Conservation (phyloP, 1,140 invertebrate species). For the Eupristina koningsbergeri region DNA sequence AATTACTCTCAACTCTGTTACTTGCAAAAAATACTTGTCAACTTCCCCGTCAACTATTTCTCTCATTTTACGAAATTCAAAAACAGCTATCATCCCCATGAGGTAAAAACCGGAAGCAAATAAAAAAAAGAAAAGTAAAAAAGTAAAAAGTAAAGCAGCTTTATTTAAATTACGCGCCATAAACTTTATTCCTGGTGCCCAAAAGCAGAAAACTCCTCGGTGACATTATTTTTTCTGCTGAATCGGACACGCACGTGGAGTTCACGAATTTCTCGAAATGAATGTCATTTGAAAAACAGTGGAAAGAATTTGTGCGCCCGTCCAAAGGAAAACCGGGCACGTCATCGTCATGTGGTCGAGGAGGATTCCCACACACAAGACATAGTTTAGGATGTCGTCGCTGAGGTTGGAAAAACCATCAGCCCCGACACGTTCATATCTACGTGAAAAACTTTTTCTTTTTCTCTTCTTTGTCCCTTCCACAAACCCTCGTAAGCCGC, state of each 20-base stretch:
- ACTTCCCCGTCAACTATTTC: neutral
- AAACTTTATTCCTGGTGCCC: conserved; percentile 12
- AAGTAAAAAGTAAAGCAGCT: neutral
- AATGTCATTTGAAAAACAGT: neutral
- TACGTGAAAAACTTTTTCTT: neutral
- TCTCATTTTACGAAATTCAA: neutral
- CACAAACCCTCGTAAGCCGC: too few relatives aligned
- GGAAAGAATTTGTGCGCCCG: neutral
- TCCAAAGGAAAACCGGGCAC: neutral
- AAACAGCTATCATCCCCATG: neutral
- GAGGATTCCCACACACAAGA: neutral
- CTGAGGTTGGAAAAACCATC: too few relatives aligned
- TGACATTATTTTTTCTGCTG: conserved; percentile 19
- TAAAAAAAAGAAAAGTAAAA: neutral
- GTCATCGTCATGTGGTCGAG: neutral
- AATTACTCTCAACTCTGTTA: neutral
- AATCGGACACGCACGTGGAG: neutral
- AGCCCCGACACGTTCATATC: too few relatives aligned
- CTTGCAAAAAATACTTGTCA: neutral
- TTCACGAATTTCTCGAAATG: conserved; percentile 19
- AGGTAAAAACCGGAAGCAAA: neutral
- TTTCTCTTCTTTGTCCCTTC: too few relatives aligned
- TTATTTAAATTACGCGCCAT: conserved; percentile 21
- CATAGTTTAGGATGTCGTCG: neutral
- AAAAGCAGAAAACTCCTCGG: conserved; percentile 13